A percentile compares a stretch with the other conserved stretches of the same genome.
Evolutionary conservation across 2,888 invertebrate genomes (phyloP).

Genomic region (Geophilus truncorum): DNA sequence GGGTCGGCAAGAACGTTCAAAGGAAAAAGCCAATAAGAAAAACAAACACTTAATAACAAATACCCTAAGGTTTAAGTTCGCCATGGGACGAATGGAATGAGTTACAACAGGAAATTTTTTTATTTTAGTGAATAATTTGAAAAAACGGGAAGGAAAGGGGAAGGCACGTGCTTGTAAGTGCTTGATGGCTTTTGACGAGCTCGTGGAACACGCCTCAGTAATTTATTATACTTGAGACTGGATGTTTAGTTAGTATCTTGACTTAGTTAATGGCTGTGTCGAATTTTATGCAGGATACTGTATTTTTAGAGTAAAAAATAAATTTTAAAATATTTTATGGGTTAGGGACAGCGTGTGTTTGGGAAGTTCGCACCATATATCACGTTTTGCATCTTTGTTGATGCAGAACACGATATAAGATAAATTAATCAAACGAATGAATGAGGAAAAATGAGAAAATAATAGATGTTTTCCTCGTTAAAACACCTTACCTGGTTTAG

Average conservation of each 20-base stretch:
- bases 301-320: too few relatives aligned
- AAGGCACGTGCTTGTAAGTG: background rate
- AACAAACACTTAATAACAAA: background rate
- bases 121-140: background rate
- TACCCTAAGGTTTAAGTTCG: background rate
- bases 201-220: background rate
- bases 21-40: background rate
- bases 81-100: background rate
- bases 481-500: slow-evolving; percentile 68
- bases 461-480: background rate
- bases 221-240: background rate
- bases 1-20: background rate
- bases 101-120: background rate
- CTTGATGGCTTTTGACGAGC: background rate
- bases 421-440: background rate
- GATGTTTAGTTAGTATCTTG: background rate
- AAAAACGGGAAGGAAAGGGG: background rate
- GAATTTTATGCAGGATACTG: background rate
- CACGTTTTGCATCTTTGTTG: background rate
- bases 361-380: background rate
- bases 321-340: too few relatives aligned
- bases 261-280: background rate
- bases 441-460: background rate
- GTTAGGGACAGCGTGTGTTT: background rate
- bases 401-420: background rate